Evolutionary conservation across 2,797 vertebrate species (phyloP).

Genomic region (Enteromius viviparus): DNA sequence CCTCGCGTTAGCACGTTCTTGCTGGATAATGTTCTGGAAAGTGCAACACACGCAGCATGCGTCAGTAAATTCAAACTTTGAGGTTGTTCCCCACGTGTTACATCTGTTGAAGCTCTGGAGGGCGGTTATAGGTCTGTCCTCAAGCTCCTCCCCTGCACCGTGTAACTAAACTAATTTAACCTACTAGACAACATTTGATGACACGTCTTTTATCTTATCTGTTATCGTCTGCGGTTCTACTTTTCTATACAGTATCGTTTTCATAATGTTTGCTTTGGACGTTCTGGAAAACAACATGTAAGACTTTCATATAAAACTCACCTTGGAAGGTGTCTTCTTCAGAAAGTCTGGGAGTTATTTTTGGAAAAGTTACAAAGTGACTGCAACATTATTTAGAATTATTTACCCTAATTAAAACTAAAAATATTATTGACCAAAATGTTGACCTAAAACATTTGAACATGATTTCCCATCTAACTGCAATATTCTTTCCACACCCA

Average conservation of each 20-base stretch:
- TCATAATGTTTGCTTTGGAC: background rate
- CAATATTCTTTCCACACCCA: background rate
- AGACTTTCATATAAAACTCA: background rate
- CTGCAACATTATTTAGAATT: background rate
- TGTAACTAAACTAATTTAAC: background rate
- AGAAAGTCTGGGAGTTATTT: background rate
- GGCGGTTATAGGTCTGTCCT: conserved; percentile 14
- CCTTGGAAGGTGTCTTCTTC: background rate
- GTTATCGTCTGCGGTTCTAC: background rate
- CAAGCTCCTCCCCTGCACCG: conserved; percentile 17
- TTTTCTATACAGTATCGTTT: background rate
- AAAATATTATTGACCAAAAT: background rate
- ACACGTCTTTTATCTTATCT: conserved; percentile 13
- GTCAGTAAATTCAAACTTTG: conserved; percentile 46
- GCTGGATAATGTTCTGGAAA: background rate
- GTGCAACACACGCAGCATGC: background rate
- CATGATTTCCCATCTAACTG: background rate
- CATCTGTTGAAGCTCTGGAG: conserved; percentile 17
- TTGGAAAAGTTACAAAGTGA: too few relatives aligned
- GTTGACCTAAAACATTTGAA: background rate
- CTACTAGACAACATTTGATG: conserved; percentile 1
- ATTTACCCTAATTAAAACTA: background rate
- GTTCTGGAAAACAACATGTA: background rate
- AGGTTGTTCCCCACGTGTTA: conserved; percentile 44
- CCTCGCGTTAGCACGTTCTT: conserved; percentile 24